A percentile compares a stretch with the other conserved stretches of the same genome.
Conservation (phyloP, 2,888 invertebrate species). For the Teleiodes luculella region DNA sequence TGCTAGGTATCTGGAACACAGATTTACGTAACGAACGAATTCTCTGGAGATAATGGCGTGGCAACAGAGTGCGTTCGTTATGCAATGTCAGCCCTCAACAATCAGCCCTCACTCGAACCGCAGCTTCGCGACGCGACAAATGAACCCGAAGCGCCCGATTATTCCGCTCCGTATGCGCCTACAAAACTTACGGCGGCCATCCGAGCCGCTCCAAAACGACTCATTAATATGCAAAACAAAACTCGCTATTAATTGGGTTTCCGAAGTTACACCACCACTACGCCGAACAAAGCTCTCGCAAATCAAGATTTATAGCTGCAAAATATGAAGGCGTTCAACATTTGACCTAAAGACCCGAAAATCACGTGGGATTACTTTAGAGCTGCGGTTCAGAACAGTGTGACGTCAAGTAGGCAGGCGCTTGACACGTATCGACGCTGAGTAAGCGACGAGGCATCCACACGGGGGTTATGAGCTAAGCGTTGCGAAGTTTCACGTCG, state of each 20-base stretch:
- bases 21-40: conserved; percentile 6
- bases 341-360: conserved; percentile 27
- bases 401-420: conserved; percentile 37
- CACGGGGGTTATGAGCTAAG: conserved; percentile 55
- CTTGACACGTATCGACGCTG: conserved; percentile 28
- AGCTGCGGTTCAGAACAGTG: conserved; percentile 23
- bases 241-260: conserved; percentile 56
- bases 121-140: conserved; percentile 36
- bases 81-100: conserved; percentile 32
- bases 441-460: conserved; percentile 11
- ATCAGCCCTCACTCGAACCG: conserved; percentile 26
- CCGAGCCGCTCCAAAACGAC: conserved; percentile 38
- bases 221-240: conserved; percentile 63
- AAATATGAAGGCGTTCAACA: conserved; percentile 37
- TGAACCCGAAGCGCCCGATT: conserved; percentile 48
- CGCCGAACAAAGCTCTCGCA: conserved; percentile 38
- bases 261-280: conserved; percentile 50
- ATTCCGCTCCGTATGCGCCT: conserved; percentile 46
- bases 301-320: conserved; percentile 42
- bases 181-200: conserved; percentile 43
- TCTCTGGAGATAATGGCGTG: conserved; percentile 30
- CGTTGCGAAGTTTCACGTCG: conserved; percentile 57
- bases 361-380: conserved; percentile 27
- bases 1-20: background rate
- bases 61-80: conserved; percentile 37